Evolutionary conservation across 2,797 vertebrate species (phyloP).

Genomic region (Sebastes jordani): DNA sequence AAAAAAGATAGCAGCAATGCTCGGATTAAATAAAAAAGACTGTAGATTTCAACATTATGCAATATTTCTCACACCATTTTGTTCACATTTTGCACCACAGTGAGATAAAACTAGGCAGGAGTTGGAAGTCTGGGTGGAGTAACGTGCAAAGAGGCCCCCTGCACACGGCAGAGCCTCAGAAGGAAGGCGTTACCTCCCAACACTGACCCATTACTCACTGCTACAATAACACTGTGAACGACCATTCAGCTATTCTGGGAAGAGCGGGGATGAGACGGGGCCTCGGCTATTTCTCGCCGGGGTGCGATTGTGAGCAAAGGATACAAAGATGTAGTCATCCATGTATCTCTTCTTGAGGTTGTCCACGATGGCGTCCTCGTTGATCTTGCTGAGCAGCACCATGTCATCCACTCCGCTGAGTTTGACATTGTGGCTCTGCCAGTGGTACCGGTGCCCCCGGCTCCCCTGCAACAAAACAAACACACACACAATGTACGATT

Average conservation of each 20-base stretch:
- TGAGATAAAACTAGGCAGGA: constrained; percentile 37
- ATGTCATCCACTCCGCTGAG: constrained; percentile 97
- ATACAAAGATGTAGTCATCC: constrained; percentile 99
- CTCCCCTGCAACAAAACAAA: constrained; percentile 88
- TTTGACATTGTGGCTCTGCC: constrained; percentile 99
- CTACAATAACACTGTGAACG: constrained; percentile 42
- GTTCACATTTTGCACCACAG: constrained; percentile 33
- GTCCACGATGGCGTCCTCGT: constrained; percentile 96
- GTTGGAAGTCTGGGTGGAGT: constrained; percentile 25
- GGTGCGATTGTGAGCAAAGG: constrained; percentile 74
- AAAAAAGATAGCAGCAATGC: not conserved
- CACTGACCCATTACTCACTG: constrained; percentile 64
- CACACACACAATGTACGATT: constrained; percentile 41
- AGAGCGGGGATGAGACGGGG: constrained; percentile 35
- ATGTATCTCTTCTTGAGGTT: constrained; percentile 98
- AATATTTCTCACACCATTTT: constrained; percentile 5
- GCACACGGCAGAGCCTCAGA: constrained; percentile 5
- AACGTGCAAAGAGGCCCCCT: constrained; percentile 32
- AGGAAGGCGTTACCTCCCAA: constrained; percentile 51
- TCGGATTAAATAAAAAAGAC: not conserved
- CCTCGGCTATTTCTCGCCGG: constrained; percentile 46
- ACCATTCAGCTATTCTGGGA: constrained; percentile 69
- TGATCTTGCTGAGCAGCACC: constrained; percentile 97
- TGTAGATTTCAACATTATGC: not conserved
- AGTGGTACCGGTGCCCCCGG: constrained; percentile 97